phyloP scores from a whole-genome alignment of 2,113 vertebrate species.

The Dicrurus megarhynchus region DNA sequence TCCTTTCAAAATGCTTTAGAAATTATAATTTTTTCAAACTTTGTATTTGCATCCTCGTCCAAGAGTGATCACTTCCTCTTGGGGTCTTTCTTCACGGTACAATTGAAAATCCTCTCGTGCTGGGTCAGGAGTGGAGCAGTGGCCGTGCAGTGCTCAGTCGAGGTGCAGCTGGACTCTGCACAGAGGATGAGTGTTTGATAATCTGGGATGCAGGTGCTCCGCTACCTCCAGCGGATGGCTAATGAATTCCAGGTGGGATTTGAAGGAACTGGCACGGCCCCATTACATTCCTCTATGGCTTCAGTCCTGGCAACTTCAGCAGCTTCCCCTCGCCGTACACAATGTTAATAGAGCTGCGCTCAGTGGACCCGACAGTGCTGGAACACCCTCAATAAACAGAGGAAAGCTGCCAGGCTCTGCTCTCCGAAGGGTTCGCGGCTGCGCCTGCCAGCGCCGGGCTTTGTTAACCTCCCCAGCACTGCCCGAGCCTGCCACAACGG shows the following conservation, averaged over 20 bases:
- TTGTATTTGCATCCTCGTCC: neutral
- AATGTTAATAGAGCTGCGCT: neutral
- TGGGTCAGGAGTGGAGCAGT: neutral
- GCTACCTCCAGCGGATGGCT: neutral
- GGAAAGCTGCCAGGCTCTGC: slow-evolving; percentile 2
- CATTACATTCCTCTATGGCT: neutral
- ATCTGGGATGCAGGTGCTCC: neutral
- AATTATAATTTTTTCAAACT: neutral
- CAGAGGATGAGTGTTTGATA: accelerated
- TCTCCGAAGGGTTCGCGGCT: neutral
- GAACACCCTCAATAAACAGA: neutral
- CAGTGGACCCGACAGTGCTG: neutral
- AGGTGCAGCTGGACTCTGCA: neutral
- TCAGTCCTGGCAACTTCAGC: neutral
- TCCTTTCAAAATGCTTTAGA: slow-evolving; percentile 34
- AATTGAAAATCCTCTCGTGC: neutral
- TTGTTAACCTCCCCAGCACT: neutral
- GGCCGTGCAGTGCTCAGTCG: accelerated
- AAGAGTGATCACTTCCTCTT: neutral
- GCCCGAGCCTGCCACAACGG: neutral
- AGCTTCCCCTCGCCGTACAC: neutral
- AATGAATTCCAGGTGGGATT: neutral
- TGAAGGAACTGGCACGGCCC: slow-evolving; percentile 9
- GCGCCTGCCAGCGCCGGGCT: neutral
- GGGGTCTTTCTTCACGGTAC: neutral